phyloP scores from a whole-genome alignment of 2,888 invertebrate species.

The Rhagonycha lutea region DNA sequence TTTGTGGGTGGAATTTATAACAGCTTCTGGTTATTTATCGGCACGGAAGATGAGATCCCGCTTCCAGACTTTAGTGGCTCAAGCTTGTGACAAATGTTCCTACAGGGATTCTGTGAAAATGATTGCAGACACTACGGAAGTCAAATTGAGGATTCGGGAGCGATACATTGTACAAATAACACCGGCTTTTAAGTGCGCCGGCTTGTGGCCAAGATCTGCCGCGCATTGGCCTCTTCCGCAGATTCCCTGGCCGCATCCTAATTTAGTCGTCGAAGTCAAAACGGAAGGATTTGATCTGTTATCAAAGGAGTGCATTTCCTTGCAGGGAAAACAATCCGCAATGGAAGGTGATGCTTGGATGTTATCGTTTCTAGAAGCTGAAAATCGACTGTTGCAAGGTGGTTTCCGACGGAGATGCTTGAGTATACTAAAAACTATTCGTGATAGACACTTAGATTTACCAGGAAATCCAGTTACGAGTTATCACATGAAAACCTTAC shows the following conservation, averaged over 20 bases:
- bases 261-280: constrained; percentile 89
- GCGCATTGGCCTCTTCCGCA: constrained; percentile 92
- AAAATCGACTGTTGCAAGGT: constrained; percentile 83
- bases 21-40: constrained; percentile 91
- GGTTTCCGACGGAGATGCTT: constrained; percentile 86
- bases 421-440: constrained; percentile 85
- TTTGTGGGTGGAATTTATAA: constrained; percentile 97
- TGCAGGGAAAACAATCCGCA: constrained; percentile 83
- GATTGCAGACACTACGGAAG: constrained; percentile 92
- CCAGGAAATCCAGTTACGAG: constrained; percentile 87
- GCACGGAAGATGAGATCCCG: constrained; percentile 92
- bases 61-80: constrained; percentile 87
- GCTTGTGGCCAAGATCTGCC: constrained; percentile 92
- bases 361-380: constrained; percentile 87
- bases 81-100: constrained; percentile 90
- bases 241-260: constrained; percentile 91
- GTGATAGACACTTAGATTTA: constrained; percentile 87
- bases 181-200: constrained; percentile 91
- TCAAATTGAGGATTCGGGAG: constrained; percentile 85
- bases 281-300: constrained; percentile 93
- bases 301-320: constrained; percentile 80
- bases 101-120: constrained; percentile 92
- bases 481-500: constrained; percentile 87
- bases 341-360: constrained; percentile 98
- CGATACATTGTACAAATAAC: constrained; percentile 92